Evolutionary conservation across 2,888 invertebrate species (phyloP), one percentile per base, ranked within the genome.

Genomic region (Scaptomyza caliginosa): DNA sequence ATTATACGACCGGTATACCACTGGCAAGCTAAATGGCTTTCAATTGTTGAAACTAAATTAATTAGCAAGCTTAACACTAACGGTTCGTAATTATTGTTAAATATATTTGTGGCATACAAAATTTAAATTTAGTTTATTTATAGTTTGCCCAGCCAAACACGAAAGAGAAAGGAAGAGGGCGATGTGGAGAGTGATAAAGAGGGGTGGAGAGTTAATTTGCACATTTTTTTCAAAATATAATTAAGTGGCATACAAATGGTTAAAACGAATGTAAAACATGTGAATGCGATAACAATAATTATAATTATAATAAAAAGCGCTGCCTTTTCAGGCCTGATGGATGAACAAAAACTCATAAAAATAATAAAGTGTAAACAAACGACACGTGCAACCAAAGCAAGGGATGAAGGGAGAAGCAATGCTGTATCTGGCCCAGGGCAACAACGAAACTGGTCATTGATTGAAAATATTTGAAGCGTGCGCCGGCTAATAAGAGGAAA

Each of bases 71-170:
- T 43, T 16, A 38, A 38, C 38, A 24, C 21, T 42, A 21, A 52
- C 10, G 17, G 54, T 40, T 34, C 26, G 32, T 57, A 59, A 73
- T 59, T 69, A 65, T 67, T 60, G 39, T 64, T 69, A 58, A 74
- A 74, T 73, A 73, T 64, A 69, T 77, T 65, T 64, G 42, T 65
- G 49, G 49, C 32, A 46, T 40, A 52, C 57, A 55, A 70, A 69
- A 74, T 77, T 51, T 66, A 74, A 75, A 74, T 75, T 68, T 74
- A 79, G 85, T 83, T 80, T 75, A 82, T 69, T 62, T 32, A 26
- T 30, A 23, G 17, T 23, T 24, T 17, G 6, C 10, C 7, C 54
- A 50, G 24, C 8, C 43, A 13, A 30, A 0, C 11, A 6, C 13
- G 8, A 19, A 17, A 11, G 26, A 7, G 43, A 8, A 48, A 10